Conservation (phyloP, 2,888 invertebrate species). For the Euplagia quadripunctaria region DNA sequence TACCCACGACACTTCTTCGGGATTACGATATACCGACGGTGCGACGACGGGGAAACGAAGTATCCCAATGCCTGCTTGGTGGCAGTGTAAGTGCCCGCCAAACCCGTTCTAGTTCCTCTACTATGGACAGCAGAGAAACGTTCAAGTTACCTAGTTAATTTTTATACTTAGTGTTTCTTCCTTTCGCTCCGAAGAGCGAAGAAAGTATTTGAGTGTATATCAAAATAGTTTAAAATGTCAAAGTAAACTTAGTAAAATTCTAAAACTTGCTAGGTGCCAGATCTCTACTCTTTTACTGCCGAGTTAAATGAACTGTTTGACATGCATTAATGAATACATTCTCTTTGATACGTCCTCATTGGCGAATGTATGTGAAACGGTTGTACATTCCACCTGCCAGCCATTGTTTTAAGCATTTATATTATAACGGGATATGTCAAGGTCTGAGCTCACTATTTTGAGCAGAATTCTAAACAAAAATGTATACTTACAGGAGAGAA, state of each 20-base stretch:
- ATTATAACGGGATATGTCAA: slow-evolving; percentile 8
- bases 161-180: too few species aligned
- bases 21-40: too few species aligned
- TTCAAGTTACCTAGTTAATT: too few species aligned
- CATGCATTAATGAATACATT: slow-evolving; percentile 2
- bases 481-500: not conserved
- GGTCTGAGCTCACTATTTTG: slow-evolving; percentile 7
- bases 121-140: too few species aligned
- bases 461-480: slow-evolving; percentile 11
- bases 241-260: not conserved
- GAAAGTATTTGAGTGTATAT: not conserved
- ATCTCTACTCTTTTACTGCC: not conserved
- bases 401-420: slow-evolving; percentile 8
- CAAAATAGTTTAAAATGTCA: not conserved
- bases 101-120: too few species aligned
- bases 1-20: too few species aligned
- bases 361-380: not conserved
- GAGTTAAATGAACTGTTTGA: not conserved
- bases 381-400: slow-evolving; percentile 6
- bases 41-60: too few species aligned
- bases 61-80: too few species aligned
- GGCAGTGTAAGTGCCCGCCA: too few species aligned
- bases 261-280: not conserved
- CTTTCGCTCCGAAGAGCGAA: too few species aligned
- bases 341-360: not conserved